Evolutionary conservation across 53 echinoderm and acorn worm species (phyloP).

Genomic region (Paracentrotus lividus): DNA sequence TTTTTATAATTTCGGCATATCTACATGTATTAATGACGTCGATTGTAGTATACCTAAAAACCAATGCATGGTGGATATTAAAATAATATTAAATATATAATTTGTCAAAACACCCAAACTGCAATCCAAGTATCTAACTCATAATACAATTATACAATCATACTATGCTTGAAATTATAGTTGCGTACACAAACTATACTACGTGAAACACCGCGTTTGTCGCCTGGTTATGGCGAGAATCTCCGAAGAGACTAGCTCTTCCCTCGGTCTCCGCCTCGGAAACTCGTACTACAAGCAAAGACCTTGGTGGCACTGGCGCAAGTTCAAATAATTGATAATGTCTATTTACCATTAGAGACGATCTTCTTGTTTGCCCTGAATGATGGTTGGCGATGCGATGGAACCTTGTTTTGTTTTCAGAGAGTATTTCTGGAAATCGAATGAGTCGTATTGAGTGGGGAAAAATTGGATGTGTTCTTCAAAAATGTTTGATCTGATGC

Average conservation of each 20-base stretch:
- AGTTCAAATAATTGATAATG: constrained; percentile 66
- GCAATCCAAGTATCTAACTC: too few species aligned
- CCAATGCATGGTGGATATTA: too few species aligned
- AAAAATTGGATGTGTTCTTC: constrained; percentile 51
- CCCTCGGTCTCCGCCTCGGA: constrained; percentile 3
- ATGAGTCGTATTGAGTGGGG: constrained; percentile 7
- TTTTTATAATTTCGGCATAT: too few species aligned
- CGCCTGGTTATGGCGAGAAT: constrained; percentile 23
- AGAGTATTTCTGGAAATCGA: constrained; percentile 46
- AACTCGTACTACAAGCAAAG: not conserved
- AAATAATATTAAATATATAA: too few species aligned
- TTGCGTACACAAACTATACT: constrained; percentile 6
- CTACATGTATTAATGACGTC: too few species aligned
- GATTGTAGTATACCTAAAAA: too few species aligned
- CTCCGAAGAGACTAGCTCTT: not conserved
- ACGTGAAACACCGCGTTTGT: not conserved
- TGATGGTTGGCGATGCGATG: not conserved
- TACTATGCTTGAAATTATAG: not conserved
- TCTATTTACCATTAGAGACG: constrained; percentile 40
- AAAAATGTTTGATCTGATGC: constrained; percentile 53
- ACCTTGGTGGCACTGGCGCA: not conserved
- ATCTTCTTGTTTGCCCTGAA: constrained; percentile 24
- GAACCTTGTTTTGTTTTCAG: constrained; percentile 24
- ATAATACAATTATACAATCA: too few species aligned
- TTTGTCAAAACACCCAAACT: too few species aligned